Evolutionary conservation across 1,140 invertebrate species (phyloP).

Genomic region (Trichogramma pretiosum): DNA sequence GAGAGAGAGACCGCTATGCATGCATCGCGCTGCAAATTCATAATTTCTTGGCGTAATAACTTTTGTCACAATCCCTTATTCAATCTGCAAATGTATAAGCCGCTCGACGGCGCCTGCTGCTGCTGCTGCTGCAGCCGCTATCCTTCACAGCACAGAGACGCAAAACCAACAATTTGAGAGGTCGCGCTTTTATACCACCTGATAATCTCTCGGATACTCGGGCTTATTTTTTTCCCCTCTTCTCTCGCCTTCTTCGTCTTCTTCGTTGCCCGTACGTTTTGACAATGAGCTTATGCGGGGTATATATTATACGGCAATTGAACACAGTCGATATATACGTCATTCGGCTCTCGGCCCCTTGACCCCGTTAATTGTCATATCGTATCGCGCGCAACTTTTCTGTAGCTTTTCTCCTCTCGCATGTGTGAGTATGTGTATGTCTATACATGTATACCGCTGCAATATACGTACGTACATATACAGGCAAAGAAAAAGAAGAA

Average conservation of each 20-base stretch:
- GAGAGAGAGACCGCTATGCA: background rate
- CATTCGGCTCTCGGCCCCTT: slow-evolving; percentile 28
- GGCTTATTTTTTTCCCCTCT: background rate
- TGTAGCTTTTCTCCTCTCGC: slow-evolving; percentile 23
- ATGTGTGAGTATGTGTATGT: too few species aligned
- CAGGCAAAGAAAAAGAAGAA: slow-evolving; percentile 18
- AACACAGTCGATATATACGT: too few species aligned
- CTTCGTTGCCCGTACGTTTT: too few species aligned
- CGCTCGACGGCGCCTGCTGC: background rate
- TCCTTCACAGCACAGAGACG: too few species aligned
- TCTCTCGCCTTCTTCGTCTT: background rate
- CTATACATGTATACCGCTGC: slow-evolving; percentile 6
- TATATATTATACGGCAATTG: too few species aligned
- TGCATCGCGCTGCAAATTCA: background rate
- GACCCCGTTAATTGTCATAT: slow-evolving; percentile 37
- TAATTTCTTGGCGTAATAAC: slow-evolving; percentile 13
- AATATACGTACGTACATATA: background rate
- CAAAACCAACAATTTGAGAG: slow-evolving; percentile 18
- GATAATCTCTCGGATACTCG: slow-evolving; percentile 1
- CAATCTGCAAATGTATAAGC: slow-evolving; percentile 8
- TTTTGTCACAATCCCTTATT: slow-evolving; percentile 21
- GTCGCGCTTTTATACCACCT: slow-evolving; percentile 9
- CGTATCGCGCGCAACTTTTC: too few species aligned
- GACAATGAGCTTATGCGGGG: too few species aligned
- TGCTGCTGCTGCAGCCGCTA: too few species aligned